A percentile compares a stretch with the other conserved stretches of the same genome.
Conservation (phyloP, 2,113 vertebrate genomes). For the Cebus imitator region DNA sequence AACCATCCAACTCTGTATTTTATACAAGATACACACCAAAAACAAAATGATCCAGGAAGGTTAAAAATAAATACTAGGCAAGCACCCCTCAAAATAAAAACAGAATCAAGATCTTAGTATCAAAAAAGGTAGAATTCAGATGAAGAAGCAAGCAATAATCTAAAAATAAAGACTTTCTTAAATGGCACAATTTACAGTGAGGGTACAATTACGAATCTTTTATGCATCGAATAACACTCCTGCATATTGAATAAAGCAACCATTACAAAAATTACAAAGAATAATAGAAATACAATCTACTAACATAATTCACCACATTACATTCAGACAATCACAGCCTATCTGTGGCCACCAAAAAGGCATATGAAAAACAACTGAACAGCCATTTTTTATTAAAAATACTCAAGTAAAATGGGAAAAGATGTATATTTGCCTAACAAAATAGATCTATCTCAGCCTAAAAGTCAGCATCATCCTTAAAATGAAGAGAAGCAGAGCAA, state of each 20-base stretch:
- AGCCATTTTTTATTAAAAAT: neutral
- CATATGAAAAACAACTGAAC: neutral
- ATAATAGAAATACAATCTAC: neutral
- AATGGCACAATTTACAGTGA: neutral
- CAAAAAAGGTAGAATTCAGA: neutral
- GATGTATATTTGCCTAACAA: neutral
- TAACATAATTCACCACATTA: neutral
- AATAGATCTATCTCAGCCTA: constrained; percentile 1
- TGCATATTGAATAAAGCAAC: neutral
- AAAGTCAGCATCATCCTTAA: neutral
- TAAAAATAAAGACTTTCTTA: constrained; percentile 1
- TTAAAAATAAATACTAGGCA: constrained; percentile 26
- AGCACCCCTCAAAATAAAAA: neutral
- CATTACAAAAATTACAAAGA: neutral
- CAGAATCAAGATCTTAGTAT: constrained; percentile 13
- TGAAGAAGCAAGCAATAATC: neutral
- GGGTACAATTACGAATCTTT: constrained; percentile 32
- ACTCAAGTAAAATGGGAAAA: constrained; percentile 28
- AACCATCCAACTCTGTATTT: neutral
- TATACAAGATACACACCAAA: neutral
- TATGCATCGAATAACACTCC: neutral
- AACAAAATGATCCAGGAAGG: neutral
- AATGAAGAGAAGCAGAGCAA: neutral
- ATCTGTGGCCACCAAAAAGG: neutral
- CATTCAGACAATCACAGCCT: neutral